These are phyloP conservation scores for Carettochelys insculpta DNA, from an alignment of 2,113 vertebrate genomes.

Conservation along the genomic window DNA sequence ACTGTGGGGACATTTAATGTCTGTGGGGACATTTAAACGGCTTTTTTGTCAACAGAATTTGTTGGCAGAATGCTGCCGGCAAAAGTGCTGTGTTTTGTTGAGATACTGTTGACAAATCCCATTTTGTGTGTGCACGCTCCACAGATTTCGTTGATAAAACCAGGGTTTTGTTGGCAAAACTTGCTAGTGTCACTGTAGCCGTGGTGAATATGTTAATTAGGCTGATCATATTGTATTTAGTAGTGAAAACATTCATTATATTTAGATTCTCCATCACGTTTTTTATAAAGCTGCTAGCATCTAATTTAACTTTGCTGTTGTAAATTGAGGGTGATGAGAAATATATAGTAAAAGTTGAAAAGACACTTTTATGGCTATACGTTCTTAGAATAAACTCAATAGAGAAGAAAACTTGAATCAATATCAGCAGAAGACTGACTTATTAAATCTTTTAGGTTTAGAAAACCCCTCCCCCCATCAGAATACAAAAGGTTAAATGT, in stretches of 20 bases:
- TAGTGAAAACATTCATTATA: neutral
- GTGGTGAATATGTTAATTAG: neutral
- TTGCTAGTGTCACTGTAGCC: too few relatives aligned
- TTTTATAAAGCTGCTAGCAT: neutral
- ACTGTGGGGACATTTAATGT: too few relatives aligned
- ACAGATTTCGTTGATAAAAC: too few relatives aligned
- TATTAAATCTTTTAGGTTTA: neutral
- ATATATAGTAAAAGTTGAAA: neutral
- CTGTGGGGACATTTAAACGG: too few relatives aligned
- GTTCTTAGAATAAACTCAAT: neutral
- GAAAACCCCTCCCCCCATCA: neutral
- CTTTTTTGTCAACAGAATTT: too few relatives aligned
- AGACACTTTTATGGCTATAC: neutral
- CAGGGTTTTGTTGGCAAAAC: too few relatives aligned
- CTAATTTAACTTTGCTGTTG: neutral
- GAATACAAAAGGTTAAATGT: neutral
- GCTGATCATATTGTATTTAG: neutral
- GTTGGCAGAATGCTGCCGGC: too few relatives aligned
- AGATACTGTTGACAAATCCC: too few relatives aligned
- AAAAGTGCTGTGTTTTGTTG: too few relatives aligned
- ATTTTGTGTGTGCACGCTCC: too few relatives aligned
- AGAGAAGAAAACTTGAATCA: neutral
- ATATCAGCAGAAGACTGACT: neutral
- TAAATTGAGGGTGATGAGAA: neutral
- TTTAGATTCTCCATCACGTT: neutral